Percentiles rank a stretch among this genome's conserved stretches.
phyloP scores from a whole-genome alignment of 2,797 vertebrate genomes.

The Pachyuromys duprasi region DNA sequence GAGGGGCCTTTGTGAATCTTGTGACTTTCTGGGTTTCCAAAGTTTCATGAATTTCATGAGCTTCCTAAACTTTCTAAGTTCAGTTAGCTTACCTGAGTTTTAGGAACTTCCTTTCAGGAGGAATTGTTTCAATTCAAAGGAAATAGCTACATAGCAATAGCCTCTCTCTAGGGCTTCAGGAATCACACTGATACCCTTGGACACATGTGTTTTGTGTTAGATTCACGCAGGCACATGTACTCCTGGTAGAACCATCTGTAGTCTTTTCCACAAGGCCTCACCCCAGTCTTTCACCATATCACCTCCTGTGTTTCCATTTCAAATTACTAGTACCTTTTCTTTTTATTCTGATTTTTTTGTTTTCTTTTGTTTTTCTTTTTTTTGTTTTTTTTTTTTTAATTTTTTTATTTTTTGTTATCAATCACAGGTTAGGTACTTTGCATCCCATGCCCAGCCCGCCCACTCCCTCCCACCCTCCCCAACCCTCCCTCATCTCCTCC shows the following conservation, averaged over 20 bases:
- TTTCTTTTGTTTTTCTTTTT: no score
- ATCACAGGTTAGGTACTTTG: no score
- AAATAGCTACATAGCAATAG: not conserved
- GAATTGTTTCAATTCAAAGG: not conserved
- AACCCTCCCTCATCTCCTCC: no score
- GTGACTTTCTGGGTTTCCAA: not conserved
- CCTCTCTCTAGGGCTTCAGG: not conserved
- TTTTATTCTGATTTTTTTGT: not conserved
- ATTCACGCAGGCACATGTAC: not conserved
- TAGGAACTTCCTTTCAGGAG: not conserved
- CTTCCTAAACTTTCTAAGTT: not conserved
- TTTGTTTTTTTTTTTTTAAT: no score
- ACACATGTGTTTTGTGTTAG: accelerated
- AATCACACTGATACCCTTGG: not conserved
- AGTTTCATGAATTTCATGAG: not conserved
- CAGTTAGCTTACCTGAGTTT: not conserved
- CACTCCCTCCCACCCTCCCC: no score
- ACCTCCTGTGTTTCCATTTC: not conserved
- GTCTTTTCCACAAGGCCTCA: not conserved
- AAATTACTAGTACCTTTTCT: not conserved
- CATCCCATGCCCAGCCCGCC: no score
- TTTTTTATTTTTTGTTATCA: no score
- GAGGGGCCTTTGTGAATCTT: not conserved
- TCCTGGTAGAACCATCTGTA: accelerated
- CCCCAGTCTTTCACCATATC: accelerated